A percentile compares a stretch with the other conserved stretches of the same genome.
These are phyloP conservation scores for Oxygymnocypris stewartii DNA, from an alignment of 2,113 vertebrate species.

Conservation along the genomic window DNA sequence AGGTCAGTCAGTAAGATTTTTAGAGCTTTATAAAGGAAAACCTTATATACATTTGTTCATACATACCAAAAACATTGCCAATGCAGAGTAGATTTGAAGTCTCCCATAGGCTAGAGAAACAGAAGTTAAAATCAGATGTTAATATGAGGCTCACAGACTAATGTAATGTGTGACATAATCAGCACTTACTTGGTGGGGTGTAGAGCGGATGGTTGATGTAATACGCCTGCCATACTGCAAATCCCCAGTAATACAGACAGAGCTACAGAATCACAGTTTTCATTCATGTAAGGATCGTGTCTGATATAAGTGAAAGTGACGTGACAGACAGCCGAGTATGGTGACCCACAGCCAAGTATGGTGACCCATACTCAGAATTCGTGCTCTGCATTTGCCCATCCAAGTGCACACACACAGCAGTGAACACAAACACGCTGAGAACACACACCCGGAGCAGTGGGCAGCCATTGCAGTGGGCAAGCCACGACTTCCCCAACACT, in stretches of 20 bases:
- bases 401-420: too few relatives aligned
- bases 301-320: not conserved
- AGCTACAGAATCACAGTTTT: slow-evolving; percentile 69
- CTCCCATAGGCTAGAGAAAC: slow-evolving; percentile 73
- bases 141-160: not conserved
- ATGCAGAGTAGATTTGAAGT: slow-evolving; percentile 75
- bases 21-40: too few relatives aligned
- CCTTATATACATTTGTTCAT: too few relatives aligned
- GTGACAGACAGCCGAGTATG: too few relatives aligned
- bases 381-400: too few relatives aligned
- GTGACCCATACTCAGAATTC: too few relatives aligned
- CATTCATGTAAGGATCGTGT: not conserved
- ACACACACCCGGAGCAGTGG: too few relatives aligned
- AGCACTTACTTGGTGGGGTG: slow-evolving; percentile 78
- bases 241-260: slow-evolving; percentile 78
- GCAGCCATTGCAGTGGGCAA: too few relatives aligned
- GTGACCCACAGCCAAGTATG: too few relatives aligned
- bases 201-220: slow-evolving; percentile 81
- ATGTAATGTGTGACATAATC: not conserved
- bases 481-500: too few relatives aligned
- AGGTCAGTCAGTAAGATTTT: too few relatives aligned
- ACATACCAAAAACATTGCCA: slow-evolving; percentile 77
- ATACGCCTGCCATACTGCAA: slow-evolving; percentile 81
- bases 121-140: not conserved
- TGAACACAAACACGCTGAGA: too few relatives aligned